Conservation (phyloP, 2,888 invertebrate genomes). For the Noctua pronuba region DNA sequence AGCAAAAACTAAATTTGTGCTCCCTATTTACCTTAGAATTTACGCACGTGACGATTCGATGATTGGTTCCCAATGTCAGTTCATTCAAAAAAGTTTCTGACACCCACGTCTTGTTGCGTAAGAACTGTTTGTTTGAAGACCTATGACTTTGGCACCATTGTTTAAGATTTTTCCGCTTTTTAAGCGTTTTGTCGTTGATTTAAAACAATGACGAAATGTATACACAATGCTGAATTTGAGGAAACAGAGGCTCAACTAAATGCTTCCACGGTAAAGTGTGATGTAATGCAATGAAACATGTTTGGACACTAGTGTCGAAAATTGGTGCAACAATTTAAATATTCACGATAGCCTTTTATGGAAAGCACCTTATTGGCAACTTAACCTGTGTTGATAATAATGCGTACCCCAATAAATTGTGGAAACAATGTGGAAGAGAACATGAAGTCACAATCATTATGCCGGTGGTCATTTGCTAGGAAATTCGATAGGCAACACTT, state of each 20-base stretch:
- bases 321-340: constrained; percentile 17
- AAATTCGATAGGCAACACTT: not conserved
- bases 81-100: constrained; percentile 74
- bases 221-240: constrained; percentile 57
- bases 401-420: not conserved
- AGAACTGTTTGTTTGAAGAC: constrained; percentile 61
- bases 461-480: not conserved
- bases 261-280: constrained; percentile 23
- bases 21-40: constrained; percentile 69
- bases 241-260: constrained; percentile 31
- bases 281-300: constrained; percentile 22
- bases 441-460: not conserved
- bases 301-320: constrained; percentile 22
- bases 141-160: constrained; percentile 73
- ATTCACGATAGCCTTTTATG: not conserved
- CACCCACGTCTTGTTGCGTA: constrained; percentile 69
- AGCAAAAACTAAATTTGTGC: constrained; percentile 47
- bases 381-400: not conserved
- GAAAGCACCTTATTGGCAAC: not conserved
- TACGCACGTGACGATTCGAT: constrained; percentile 79
- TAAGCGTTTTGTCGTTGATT: constrained; percentile 45
- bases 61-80: constrained; percentile 72
- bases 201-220: constrained; percentile 55
- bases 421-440: not conserved
- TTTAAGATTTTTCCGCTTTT: constrained; percentile 60